phyloP scores from a whole-genome alignment of 2,888 invertebrate genomes.

The Campoplex capitator region DNA sequence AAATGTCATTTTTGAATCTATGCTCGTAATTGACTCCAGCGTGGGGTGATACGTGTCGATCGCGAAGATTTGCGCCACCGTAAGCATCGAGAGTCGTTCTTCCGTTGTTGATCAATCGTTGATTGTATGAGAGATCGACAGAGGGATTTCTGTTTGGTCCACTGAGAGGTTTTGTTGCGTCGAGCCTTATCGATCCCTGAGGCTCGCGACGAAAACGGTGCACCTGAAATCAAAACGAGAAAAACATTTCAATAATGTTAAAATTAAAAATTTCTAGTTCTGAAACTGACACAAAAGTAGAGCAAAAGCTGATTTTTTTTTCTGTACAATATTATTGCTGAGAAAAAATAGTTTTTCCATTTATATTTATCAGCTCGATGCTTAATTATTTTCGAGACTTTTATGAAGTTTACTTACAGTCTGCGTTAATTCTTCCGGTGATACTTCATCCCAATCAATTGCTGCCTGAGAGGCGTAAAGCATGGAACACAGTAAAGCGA shows the following conservation, averaged over 20 bases:
- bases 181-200: slow-evolving; percentile 60
- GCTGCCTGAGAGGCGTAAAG: slow-evolving; percentile 24
- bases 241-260: neutral
- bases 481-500: slow-evolving; percentile 48
- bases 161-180: slow-evolving; percentile 45
- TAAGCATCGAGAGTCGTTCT: slow-evolving; percentile 61
- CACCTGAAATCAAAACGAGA: neutral
- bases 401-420: neutral
- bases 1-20: slow-evolving; percentile 67
- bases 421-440: neutral
- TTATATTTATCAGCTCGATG: neutral
- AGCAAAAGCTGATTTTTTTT: too few species aligned
- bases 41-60: slow-evolving; percentile 67
- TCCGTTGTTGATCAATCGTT: slow-evolving; percentile 62
- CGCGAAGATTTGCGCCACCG: slow-evolving; percentile 69
- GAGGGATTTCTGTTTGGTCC: slow-evolving; percentile 60
- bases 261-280: too few species aligned
- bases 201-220: slow-evolving; percentile 65
- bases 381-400: neutral
- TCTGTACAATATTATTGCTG: neutral
- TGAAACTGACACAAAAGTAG: too few species aligned
- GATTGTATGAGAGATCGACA: slow-evolving; percentile 66
- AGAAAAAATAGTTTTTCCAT: neutral
- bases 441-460: too few species aligned
- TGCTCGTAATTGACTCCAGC: slow-evolving; percentile 69